A percentile compares a stretch with the other conserved stretches of the same genome.
Conservation (phyloP, 2,888 invertebrate genomes). For the Hybos culiciformis region DNA sequence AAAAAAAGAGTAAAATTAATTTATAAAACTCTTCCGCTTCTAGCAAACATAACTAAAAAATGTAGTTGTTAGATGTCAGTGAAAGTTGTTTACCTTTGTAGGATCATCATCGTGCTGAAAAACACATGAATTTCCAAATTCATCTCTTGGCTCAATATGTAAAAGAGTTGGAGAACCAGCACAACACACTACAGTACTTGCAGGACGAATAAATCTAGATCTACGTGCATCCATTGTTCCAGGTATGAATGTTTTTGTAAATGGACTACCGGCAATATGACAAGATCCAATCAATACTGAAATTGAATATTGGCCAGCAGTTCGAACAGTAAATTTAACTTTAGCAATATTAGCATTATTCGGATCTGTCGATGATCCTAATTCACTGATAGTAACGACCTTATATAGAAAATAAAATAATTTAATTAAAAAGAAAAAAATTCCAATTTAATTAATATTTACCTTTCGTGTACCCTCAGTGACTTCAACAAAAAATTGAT, state of each 20-base stretch:
- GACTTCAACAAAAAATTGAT: constrained; percentile 77
- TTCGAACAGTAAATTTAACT: constrained; percentile 83
- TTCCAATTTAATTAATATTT: constrained; percentile 10
- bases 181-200: constrained; percentile 73
- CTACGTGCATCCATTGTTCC: constrained; percentile 72
- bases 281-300: constrained; percentile 70
- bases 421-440: not conserved
- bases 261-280: constrained; percentile 75
- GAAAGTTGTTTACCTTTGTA: constrained; percentile 40
- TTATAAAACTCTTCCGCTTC: too few relatives aligned
- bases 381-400: constrained; percentile 72
- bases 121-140: constrained; percentile 72
- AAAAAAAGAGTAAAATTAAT: too few relatives aligned
- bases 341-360: constrained; percentile 73
- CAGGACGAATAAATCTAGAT: constrained; percentile 69
- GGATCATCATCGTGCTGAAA: constrained; percentile 47
- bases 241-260: constrained; percentile 66
- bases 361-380: constrained; percentile 77
- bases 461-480: constrained; percentile 72
- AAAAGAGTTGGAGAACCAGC: constrained; percentile 61
- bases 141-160: constrained; percentile 81
- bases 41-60: too few relatives aligned
- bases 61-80: too few relatives aligned
- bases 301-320: constrained; percentile 78
- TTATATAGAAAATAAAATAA: constrained; percentile 23